These are phyloP conservation scores for Lasius platythorax DNA, from an alignment of 2,888 invertebrate genomes.

Conservation along the genomic window DNA sequence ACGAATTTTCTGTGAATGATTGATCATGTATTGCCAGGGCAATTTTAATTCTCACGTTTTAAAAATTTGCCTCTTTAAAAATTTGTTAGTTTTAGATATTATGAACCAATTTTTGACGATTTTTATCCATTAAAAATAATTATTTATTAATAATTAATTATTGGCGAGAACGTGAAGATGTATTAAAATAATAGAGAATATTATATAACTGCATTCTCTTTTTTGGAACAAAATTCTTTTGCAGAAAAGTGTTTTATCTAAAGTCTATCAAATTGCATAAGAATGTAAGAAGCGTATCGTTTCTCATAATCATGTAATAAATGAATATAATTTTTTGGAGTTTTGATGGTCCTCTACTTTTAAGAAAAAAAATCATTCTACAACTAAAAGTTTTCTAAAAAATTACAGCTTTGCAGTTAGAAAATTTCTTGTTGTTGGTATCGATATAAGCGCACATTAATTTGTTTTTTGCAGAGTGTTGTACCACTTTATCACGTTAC, in stretches of 20 bases:
- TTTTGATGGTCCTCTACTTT: not conserved
- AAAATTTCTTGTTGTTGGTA: not conserved
- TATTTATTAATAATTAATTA: not conserved
- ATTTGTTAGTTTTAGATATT: not conserved
- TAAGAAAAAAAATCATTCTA: not conserved
- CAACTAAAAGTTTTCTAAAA: not conserved
- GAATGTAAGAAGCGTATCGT: not conserved
- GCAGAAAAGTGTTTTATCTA: constrained; percentile 7
- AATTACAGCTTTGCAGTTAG: not conserved
- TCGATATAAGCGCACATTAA: not conserved
- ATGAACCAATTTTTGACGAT: not conserved
- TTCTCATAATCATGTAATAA: not conserved
- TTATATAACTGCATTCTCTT: not conserved
- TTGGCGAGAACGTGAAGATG: not conserved
- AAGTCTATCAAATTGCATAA: not conserved
- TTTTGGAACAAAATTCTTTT: not conserved
- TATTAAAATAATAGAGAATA: not conserved
- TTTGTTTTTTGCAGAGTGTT: not conserved
- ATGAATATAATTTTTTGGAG: not conserved
- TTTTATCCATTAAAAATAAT: not conserved
- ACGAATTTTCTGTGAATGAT: constrained; percentile 49
- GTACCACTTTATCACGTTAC: not conserved
- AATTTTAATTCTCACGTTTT: not conserved
- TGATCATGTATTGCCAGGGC: not conserved
- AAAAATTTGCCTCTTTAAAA: not conserved